Evolutionary conservation across 2,797 vertebrate genomes (phyloP), one percentile per base, ranked within the genome.

Genomic region (Galagoides demidoff): DNA sequence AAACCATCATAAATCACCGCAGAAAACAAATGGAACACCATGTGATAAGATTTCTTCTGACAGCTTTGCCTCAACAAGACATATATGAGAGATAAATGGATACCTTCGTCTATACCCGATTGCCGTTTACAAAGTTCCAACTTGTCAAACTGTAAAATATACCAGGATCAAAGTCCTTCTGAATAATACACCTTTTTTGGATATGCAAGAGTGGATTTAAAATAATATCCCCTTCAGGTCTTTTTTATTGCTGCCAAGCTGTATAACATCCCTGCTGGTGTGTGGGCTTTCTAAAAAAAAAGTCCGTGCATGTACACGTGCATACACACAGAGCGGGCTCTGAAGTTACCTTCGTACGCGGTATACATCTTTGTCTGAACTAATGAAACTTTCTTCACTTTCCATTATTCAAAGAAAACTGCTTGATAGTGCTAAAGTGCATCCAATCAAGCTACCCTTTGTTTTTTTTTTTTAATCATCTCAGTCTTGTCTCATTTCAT

Each of bases 1-100:
- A 99, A 99, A 99, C 98, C 98, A 98, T 99, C 98, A 99, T 99
- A 99, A 99, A 99, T 99, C 99, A 99, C 98, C 93, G 98, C 97
- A 98, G 98, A 99, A 99, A 99, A 99, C 99, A 99, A 99, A 99
- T 99, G 98, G 98, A 98, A 98, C 98, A 98, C 98, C 98, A 98
- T 98, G 98, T 98, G 99, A 99, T 99, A 99, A 99, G 99, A 99
- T 98, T 98, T 98, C 98, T 98, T 98, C 98, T 98, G 99, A 99
- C 99, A 99, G 99, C 98, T 99, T 99, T 98, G 98, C 98, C 98
- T 98, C 98, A 98, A 98, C 97, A 98, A 98, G 98, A 99, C 98
- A 98, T 98, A 98, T 96, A 98, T 49, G 98, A 99, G 98, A 99
- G 99, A 99, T 98, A 98, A 99, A 99, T 98, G 98, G 98, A 98